These are phyloP conservation scores for Hetaerina titia DNA, from an alignment of 2,888 invertebrate genomes.

Conservation along the genomic window DNA sequence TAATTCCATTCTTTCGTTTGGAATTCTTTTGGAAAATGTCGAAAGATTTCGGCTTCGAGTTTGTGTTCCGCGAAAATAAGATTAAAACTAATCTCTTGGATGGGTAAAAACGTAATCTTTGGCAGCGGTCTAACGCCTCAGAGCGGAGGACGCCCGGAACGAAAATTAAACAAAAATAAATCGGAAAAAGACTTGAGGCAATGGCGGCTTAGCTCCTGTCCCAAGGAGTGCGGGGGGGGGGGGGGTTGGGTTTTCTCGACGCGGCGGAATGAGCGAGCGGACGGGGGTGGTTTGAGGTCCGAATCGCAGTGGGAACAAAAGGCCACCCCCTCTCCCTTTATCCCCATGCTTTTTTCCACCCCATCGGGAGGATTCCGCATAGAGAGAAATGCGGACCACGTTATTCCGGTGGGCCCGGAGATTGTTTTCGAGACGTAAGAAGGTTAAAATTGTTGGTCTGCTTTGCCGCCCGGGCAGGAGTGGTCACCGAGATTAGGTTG, in stretches of 20 bases:
- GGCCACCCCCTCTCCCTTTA: neutral
- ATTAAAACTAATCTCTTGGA: neutral
- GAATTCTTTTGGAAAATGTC: neutral
- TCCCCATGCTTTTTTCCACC: neutral
- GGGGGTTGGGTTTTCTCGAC: too few relatives aligned
- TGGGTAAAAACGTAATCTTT: neutral
- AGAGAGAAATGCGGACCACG: neutral
- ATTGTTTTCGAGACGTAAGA: neutral
- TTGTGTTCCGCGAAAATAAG: neutral
- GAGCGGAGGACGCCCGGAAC: neutral
- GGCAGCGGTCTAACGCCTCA: neutral
- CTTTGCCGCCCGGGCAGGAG: neutral
- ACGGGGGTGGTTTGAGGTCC: neutral
- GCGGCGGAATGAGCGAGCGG: too few relatives aligned
- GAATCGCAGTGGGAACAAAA: neutral
- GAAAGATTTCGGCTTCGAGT: neutral
- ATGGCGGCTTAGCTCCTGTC: neutral
- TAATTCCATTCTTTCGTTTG: too few relatives aligned
- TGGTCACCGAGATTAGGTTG: neutral
- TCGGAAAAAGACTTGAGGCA: neutral
- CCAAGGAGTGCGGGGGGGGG: too few relatives aligned
- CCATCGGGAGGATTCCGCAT: neutral
- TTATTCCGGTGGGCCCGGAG: neutral
- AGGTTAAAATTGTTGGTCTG: neutral
- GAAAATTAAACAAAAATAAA: neutral